Percentiles rank a stretch among this genome's conserved stretches.
These are phyloP conservation scores for Phasianus colchicus DNA, from an alignment of 2,113 vertebrate genomes.

Conservation along the genomic window DNA sequence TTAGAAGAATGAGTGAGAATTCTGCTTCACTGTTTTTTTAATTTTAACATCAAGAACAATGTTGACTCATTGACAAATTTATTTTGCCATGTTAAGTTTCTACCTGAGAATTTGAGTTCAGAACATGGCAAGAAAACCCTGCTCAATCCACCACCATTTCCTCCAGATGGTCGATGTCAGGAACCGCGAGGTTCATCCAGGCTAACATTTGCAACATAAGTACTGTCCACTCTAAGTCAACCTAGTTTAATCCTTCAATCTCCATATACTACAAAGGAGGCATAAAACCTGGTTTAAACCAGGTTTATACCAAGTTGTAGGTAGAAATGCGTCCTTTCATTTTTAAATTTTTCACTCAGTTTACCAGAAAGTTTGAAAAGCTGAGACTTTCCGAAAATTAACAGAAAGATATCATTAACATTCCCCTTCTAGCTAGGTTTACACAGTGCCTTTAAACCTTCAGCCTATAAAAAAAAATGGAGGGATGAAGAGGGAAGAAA, in stretches of 20 bases:
- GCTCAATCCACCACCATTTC: background rate
- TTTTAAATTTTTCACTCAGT: background rate
- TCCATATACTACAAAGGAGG: background rate
- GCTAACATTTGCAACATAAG: background rate
- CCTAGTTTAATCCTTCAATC: background rate
- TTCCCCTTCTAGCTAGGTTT: background rate
- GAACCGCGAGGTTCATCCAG: background rate
- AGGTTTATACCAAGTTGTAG: background rate
- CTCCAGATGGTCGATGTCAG: background rate
- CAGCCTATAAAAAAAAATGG: background rate
- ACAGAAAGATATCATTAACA: background rate
- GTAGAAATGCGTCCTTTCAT: background rate
- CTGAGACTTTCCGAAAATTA: background rate
- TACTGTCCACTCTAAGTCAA: background rate
- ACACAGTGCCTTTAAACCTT: background rate
- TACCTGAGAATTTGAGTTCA: background rate
- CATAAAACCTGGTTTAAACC: background rate
- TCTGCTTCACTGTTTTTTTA: background rate
- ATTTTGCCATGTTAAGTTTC: background rate
- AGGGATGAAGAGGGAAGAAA: background rate
- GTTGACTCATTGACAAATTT: background rate
- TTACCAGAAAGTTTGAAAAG: background rate
- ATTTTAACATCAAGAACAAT: background rate
- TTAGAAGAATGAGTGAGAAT: background rate
- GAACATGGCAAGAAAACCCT: background rate